A percentile compares a stretch with the other conserved stretches of the same genome.
Conservation (phyloP, 2,113 vertebrate genomes). For the Solenodon paradoxus region DNA sequence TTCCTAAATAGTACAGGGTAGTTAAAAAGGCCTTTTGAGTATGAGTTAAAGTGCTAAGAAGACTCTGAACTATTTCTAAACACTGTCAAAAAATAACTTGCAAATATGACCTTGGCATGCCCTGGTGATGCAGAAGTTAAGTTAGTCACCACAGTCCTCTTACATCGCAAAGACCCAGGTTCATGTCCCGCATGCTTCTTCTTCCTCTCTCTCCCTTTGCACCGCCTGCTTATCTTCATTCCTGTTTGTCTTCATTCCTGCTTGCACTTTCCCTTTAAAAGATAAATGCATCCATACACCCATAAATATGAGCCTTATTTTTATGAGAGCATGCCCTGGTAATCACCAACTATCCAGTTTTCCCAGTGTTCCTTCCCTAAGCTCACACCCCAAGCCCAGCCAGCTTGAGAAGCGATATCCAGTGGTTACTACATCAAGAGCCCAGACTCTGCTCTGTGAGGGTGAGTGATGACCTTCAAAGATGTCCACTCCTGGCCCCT, state of each 20-base stretch:
- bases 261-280: too few relatives aligned
- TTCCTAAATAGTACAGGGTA: not conserved
- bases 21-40: not conserved
- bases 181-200: too few relatives aligned
- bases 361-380: not conserved
- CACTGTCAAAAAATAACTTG: not conserved
- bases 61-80: not conserved
- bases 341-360: fast-evolving
- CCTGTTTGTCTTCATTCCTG: too few relatives aligned
- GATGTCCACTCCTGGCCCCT: too few relatives aligned
- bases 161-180: too few relatives aligned
- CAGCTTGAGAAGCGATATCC: not conserved
- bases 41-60: not conserved
- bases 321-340: not conserved
- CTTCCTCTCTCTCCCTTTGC: too few relatives aligned
- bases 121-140: too few relatives aligned
- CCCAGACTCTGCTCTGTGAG: too few relatives aligned
- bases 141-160: too few relatives aligned
- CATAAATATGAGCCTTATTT: not conserved
- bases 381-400: not conserved
- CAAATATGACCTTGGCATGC: not conserved
- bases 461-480: not conserved
- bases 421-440: fast-evolving
- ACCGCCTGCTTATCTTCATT: too few relatives aligned
- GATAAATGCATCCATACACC: too few relatives aligned